Percentiles rank a stretch among this genome's conserved stretches.
Evolutionary conservation across 37 sponge, comb jelly and placozoan species (phyloP).

Genomic region (Aphrocallistes beatrix): DNA sequence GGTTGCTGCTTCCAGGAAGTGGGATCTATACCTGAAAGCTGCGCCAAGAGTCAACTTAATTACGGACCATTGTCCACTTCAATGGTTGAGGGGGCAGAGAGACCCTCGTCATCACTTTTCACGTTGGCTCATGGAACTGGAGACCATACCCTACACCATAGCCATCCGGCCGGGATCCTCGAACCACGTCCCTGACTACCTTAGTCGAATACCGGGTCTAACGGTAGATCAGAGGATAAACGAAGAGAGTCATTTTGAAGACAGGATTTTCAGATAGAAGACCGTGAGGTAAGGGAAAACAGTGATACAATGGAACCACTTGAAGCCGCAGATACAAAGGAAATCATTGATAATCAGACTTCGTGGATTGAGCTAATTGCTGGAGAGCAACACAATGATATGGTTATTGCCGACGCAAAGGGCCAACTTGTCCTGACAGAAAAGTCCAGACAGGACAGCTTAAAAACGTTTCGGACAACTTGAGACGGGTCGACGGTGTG

Average conservation of each 20-base stretch:
- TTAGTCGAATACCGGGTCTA: neutral
- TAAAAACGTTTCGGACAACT: no score
- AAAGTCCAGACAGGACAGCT: no score
- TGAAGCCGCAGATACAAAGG: no score
- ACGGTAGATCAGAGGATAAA: neutral
- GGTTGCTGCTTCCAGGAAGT: neutral
- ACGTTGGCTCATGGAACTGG: conserved; percentile 13
- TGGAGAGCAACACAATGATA: neutral
- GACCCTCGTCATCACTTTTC: conserved; percentile 16
- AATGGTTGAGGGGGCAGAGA: conserved; percentile 10
- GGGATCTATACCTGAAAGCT: neutral
- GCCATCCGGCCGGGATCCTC: conserved; percentile 8
- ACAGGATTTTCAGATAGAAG: neutral
- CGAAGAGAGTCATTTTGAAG: neutral
- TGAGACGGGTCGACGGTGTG: no score
- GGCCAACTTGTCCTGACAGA: no score
- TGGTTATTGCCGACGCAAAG: no score
- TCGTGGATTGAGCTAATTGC: neutral
- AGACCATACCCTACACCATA: conserved; percentile 14
- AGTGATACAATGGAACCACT: no score
- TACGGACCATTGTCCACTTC: conserved; percentile 25
- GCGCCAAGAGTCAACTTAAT: neutral
- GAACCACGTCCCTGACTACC: neutral
- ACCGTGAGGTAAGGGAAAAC: neutral
- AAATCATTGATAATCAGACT: neutral